Evolutionary conservation across 92 coral and sea anemone species (phyloP), one percentile per base, ranked within the genome.

Genomic region (Plumapathes pennacea): DNA sequence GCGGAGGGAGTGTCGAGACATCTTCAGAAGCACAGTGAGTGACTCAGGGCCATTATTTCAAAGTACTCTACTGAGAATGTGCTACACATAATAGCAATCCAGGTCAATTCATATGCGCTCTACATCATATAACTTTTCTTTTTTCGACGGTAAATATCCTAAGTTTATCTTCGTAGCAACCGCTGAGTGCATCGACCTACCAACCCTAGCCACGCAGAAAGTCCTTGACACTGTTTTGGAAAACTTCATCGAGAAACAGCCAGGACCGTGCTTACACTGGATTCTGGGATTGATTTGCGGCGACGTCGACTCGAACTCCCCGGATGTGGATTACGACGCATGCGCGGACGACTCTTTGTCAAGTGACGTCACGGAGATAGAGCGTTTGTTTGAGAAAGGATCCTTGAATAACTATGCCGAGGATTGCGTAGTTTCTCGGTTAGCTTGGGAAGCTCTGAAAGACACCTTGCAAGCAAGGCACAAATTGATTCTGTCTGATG

Each of bases 331-430:
- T 39, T 48, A 42, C 20, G 60, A 32, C 25, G 46, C 36, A 23
- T 33, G 26, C 12, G n/a, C 18, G 36, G 10, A 25, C 25, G 50
- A 19, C 14, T 13, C 25, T 0, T 10, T 9, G 9, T 50, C 32
- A 10, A 13, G n/a, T n/a, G n/a, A 53, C 31, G 24, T 51, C 44
- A 61, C 66, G 17, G 71, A 70, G n/a, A 60, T 70, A 2, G 95
- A 81, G 54, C 86, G 77, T 36, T 74, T 86, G 18, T 86, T 86
- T 47, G 95, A 81, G 36, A 86, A 71, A 71, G 86, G 86, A 45
- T 76, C 95, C 26, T 38, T 63, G 48, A 86, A 86, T 59, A 51
- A 69, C 14, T 71, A 69, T 36, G 62, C 43, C 2, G 95, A 86
- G 40, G 69, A 65, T 20, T 66, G 71, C 11, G 41, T 80, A 29